Conservation (phyloP, 2,888 invertebrate species). For the Neoaliturus tenellus region DNA sequence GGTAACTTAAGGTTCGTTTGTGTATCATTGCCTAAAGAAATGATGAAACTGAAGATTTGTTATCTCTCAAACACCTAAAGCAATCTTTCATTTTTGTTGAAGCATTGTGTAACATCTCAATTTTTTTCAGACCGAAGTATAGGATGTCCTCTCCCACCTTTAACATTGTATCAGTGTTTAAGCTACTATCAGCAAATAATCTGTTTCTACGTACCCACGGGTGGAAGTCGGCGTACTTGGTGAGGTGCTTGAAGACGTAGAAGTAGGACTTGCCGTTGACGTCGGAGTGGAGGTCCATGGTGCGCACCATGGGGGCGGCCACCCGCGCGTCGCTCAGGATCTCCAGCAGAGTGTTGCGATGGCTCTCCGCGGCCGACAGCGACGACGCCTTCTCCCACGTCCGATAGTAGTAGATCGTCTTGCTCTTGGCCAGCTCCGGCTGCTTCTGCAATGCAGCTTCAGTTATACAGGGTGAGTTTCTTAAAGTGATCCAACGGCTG, state of each 20-base stretch:
- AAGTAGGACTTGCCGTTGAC: slow-evolving; percentile 88
- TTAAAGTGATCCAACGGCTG: too few species aligned
- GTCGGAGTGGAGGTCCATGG: slow-evolving; percentile 85
- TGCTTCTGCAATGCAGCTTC: slow-evolving; percentile 61
- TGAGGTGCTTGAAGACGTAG: slow-evolving; percentile 92
- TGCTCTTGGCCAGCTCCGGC: slow-evolving; percentile 65
- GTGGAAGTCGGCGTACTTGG: slow-evolving; percentile 81
- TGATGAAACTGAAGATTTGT: too few species aligned
- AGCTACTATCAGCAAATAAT: too few species aligned
- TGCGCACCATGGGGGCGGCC: slow-evolving; percentile 86
- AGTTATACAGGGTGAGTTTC: too few species aligned
- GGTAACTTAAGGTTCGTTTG: too few species aligned
- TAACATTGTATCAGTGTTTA: too few species aligned
- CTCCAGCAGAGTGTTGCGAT: slow-evolving; percentile 89
- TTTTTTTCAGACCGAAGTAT: too few species aligned
- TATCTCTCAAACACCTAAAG: too few species aligned
- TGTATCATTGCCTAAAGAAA: too few species aligned
- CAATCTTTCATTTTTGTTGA: too few species aligned
- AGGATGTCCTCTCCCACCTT: too few species aligned
- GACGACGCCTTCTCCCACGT: slow-evolving; percentile 52
- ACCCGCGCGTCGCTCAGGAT: slow-evolving; percentile 93
- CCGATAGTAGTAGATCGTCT: slow-evolving; percentile 63
- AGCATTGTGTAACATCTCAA: too few species aligned
- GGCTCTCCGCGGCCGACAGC: slow-evolving; percentile 73
- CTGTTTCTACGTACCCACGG: slow-evolving; percentile 39